Evolutionary conservation across 2,888 invertebrate genomes (phyloP).

Genomic region (Chrysodeixis includens): DNA sequence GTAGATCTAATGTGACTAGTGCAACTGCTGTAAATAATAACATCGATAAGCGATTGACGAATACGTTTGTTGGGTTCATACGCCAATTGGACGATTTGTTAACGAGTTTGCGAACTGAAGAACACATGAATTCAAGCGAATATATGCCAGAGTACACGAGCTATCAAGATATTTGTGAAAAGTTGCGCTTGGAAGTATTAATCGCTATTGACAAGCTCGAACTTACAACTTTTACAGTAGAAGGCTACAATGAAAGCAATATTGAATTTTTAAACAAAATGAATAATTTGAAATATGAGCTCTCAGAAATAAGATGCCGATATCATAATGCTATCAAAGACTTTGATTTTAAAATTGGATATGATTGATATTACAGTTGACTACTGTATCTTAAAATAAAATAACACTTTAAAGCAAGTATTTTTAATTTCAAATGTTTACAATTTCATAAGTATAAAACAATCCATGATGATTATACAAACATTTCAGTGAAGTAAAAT

Average conservation of each 20-base stretch:
- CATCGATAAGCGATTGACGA: slow-evolving; percentile 10
- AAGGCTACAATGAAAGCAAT: slow-evolving; percentile 19
- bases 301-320: slow-evolving; percentile 41
- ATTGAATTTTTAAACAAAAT: slow-evolving; percentile 40
- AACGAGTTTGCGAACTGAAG: slow-evolving; percentile 33
- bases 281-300: slow-evolving; percentile 37
- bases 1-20: neutral
- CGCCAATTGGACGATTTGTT: slow-evolving; percentile 40
- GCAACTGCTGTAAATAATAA: neutral
- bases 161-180: slow-evolving; percentile 53
- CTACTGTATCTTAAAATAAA: neutral
- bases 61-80: slow-evolving; percentile 38
- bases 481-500: slow-evolving; percentile 9
- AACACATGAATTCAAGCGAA: slow-evolving; percentile 19
- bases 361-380: slow-evolving; percentile 1
- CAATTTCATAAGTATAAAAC: slow-evolving; percentile 31
- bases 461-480: slow-evolving; percentile 34
- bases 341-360: slow-evolving; percentile 16
- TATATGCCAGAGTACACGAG: slow-evolving; percentile 32
- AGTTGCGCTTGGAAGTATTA: slow-evolving; percentile 51
- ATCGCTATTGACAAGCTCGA: slow-evolving; percentile 56
- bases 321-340: slow-evolving; percentile 47
- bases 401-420: slow-evolving; percentile 11
- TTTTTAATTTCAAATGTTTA: slow-evolving; percentile 43
- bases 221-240: slow-evolving; percentile 22